Base-by-base conservation (phyloP, 2,797 vertebrate genomes). In the Pyrocephalus nanus region DNA sequence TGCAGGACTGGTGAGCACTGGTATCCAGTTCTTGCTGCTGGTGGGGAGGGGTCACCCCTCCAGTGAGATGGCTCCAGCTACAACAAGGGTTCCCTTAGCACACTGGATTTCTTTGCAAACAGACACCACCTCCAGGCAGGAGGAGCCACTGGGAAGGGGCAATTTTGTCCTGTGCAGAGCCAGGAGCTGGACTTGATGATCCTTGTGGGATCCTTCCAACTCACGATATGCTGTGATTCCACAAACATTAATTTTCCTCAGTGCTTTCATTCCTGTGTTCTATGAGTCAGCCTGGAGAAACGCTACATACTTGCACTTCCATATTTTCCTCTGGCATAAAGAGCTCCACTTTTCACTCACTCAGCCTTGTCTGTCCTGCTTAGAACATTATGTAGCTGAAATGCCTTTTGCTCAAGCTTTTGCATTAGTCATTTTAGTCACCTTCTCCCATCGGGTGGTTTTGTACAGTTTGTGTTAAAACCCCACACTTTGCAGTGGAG, bases 211-310 rank as follows among this genome's bases (percentile, higher is more conserved):
- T n/a, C n/a, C n/a, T n/a, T n/a, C n/a, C n/a, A n/a, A n/a, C n/a
- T n/a, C n/a, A n/a, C n/a, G n/a, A n/a, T n/a, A n/a, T n/a, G n/a
- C n/a, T n/a, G n/a, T n/a, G n/a, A n/a, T n/a, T n/a, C n/a, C n/a
- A n/a, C n/a, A n/a, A n/a, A n/a, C n/a, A n/a, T n/a, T n/a, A n/a
- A n/a, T n/a, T n/a, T n/a, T n/a, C n/a, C n/a, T n/a, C n/a, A n/a
- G n/a, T n/a, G n/a, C n/a, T n/a, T 70, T 26, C 27, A 27, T 18
- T 13, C 0, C 0, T 0, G 6, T 3, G 4, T 19, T 58, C 42
- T 60, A 13, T 6, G n/a, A 71, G 30, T 45, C 70, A 53, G 25
- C 23, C 21, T 32, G 42, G 50, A 80, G 19, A 85, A 83, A 22
- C 5, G 20, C 13, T 20, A 11, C 1, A 0, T 34, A 8, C 43